These are phyloP conservation scores for Herminia tarsipennalis DNA, from an alignment of 2,888 invertebrate genomes.

Conservation along the genomic window DNA sequence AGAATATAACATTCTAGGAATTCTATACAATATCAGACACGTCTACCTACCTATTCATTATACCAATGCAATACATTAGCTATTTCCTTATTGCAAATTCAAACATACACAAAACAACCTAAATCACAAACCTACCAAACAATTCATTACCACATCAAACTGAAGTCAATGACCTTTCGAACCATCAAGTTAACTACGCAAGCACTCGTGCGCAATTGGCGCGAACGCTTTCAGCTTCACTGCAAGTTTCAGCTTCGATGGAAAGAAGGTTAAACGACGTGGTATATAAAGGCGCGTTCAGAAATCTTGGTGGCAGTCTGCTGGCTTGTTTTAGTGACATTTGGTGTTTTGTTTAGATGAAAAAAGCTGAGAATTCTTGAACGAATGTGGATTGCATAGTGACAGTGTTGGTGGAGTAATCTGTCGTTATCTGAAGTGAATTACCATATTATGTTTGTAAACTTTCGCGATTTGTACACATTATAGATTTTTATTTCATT, in stretches of 20 bases:
- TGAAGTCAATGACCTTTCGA: conserved; percentile 3
- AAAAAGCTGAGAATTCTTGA: background rate
- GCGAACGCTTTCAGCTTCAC: conserved; percentile 52
- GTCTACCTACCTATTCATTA: too few relatives aligned
- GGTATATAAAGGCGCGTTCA: conserved; percentile 53
- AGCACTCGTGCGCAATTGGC: conserved; percentile 55
- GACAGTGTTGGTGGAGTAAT: too few relatives aligned
- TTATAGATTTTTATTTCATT: too few relatives aligned
- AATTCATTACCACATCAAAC: background rate
- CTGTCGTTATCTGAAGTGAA: too few relatives aligned
- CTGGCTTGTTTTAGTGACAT: conserved; percentile 40
- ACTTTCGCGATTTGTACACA: too few relatives aligned
- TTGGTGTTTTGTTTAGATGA: conserved; percentile 20
- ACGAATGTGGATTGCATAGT: conserved; percentile 17
- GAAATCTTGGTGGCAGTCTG: conserved; percentile 48
- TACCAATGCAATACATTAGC: too few relatives aligned
- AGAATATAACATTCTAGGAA: too few relatives aligned
- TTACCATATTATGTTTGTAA: too few relatives aligned
- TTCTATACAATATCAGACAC: too few relatives aligned
- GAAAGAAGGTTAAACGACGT: conserved; percentile 46
- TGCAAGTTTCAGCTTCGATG: conserved; percentile 64
- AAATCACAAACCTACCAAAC: background rate
- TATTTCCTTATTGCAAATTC: too few relatives aligned
- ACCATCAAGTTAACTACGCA: conserved; percentile 1
- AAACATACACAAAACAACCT: conserved; percentile 1